Conservation (phyloP, 35 echinoderm and acorn worm genomes). For the Ophioderma brevispina region DNA sequence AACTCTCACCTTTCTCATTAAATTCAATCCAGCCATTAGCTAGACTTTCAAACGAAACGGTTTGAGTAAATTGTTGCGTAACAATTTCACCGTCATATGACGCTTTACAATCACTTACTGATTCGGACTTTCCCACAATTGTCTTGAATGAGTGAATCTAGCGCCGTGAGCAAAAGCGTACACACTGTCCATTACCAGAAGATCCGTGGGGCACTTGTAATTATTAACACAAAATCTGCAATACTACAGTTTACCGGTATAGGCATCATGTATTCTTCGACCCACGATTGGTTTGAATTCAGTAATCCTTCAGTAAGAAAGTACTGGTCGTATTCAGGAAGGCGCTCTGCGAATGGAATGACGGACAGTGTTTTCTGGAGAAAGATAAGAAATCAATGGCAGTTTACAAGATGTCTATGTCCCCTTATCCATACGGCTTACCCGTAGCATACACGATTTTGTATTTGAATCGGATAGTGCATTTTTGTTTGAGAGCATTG, state of each 20-base stretch:
- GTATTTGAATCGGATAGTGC: no score
- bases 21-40: constrained; percentile 75
- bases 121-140: constrained; percentile 16
- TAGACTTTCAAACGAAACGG: constrained; percentile 64
- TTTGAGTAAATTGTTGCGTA: constrained; percentile 48
- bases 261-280: constrained; percentile 45
- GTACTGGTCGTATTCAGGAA: constrained; percentile 47
- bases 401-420: no score
- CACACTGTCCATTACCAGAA: constrained; percentile 84
- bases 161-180: constrained; percentile 73
- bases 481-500: no score
- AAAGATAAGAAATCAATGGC: constrained; percentile 7
- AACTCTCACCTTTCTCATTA: constrained; percentile 57
- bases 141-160: constrained; percentile 37
- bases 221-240: no score
- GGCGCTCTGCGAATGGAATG: constrained; percentile 67
- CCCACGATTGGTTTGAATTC: constrained; percentile 60
- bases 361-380: constrained; percentile 60
- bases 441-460: no score
- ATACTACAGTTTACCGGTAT: constrained; percentile 41
- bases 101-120: constrained; percentile 24
- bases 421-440: no score
- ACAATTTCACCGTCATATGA: constrained; percentile 6
- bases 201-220: constrained; percentile 47
- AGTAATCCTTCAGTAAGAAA: constrained; percentile 29